These are phyloP conservation scores for Menidia beryllina DNA, from an alignment of 2,113 vertebrate species.

Conservation along the genomic window DNA sequence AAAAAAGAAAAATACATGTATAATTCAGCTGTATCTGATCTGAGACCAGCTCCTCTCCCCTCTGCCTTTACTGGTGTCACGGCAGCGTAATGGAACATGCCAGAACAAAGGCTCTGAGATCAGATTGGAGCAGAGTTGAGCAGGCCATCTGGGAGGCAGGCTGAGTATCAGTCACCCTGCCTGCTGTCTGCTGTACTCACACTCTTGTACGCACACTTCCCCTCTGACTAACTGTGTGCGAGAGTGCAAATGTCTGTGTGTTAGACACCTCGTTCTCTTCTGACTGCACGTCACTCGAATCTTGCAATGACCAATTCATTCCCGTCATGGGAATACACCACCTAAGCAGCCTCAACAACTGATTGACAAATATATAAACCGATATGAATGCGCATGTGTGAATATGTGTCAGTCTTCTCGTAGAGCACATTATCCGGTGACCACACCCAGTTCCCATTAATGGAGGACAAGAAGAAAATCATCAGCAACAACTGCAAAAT, in stretches of 20 bases:
- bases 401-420: constrained; percentile 18
- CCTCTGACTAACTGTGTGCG: constrained; percentile 69
- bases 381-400: constrained; percentile 49
- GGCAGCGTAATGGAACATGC: constrained; percentile 81
- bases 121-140: constrained; percentile 84
- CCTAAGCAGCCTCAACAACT: constrained; percentile 47
- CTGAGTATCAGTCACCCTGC: constrained; percentile 81
- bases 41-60: constrained; percentile 79
- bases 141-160: constrained; percentile 81
- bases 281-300: constrained; percentile 55
- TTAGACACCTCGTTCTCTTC: constrained; percentile 54
- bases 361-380: constrained; percentile 62
- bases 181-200: constrained; percentile 78
- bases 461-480: constrained; percentile 63
- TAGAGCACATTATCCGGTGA: constrained; percentile 57
- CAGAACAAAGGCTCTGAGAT: constrained; percentile 82
- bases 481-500: constrained; percentile 59
- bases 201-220: constrained; percentile 66
- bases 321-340: constrained; percentile 48
- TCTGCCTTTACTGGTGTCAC: constrained; percentile 81
- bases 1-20: constrained; percentile 66
- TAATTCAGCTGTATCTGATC: constrained; percentile 80
- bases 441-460: constrained; percentile 96
- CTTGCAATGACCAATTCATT: constrained; percentile 37
- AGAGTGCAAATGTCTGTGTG: constrained; percentile 54